phyloP scores from a whole-genome alignment of 2,888 invertebrate genomes.

The Mantis religiosa region DNA sequence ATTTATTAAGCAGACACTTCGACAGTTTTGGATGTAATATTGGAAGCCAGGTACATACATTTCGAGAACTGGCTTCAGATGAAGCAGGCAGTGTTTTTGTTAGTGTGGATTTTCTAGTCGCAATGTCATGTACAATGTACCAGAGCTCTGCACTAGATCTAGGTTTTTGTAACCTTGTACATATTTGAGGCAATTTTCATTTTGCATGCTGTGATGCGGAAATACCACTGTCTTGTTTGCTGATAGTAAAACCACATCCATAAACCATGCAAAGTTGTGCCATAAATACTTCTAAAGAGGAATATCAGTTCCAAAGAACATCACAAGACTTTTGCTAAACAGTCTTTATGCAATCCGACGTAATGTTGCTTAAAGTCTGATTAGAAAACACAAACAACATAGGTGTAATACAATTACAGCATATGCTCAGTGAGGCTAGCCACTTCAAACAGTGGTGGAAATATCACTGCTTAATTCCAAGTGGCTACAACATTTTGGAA shows the following conservation, averaged over 20 bases:
- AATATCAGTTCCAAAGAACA: too few species aligned
- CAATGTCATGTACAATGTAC: neutral
- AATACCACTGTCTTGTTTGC: neutral
- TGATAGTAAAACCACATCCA: neutral
- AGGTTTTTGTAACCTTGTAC: neutral
- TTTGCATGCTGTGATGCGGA: neutral
- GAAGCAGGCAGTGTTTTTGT: neutral
- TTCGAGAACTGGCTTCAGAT: neutral
- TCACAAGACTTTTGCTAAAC: too few species aligned
- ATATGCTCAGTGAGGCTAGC: too few species aligned
- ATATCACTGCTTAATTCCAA: too few species aligned
- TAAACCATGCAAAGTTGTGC: neutral
- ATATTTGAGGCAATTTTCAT: neutral
- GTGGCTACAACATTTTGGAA: too few species aligned
- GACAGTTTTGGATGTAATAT: neutral
- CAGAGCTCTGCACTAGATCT: neutral
- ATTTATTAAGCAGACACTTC: neutral
- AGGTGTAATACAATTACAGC: too few species aligned
- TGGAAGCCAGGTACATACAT: neutral
- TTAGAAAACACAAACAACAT: too few species aligned
- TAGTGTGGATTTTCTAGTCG: neutral
- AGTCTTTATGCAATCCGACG: too few species aligned
- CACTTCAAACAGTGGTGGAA: too few species aligned
- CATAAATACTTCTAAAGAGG: neutral
- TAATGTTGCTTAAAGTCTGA: too few species aligned